Percentiles rank a stretch among this genome's conserved stretches.
Conservation (phyloP, 2,888 invertebrate genomes). For the Nomada ferruginata region DNA sequence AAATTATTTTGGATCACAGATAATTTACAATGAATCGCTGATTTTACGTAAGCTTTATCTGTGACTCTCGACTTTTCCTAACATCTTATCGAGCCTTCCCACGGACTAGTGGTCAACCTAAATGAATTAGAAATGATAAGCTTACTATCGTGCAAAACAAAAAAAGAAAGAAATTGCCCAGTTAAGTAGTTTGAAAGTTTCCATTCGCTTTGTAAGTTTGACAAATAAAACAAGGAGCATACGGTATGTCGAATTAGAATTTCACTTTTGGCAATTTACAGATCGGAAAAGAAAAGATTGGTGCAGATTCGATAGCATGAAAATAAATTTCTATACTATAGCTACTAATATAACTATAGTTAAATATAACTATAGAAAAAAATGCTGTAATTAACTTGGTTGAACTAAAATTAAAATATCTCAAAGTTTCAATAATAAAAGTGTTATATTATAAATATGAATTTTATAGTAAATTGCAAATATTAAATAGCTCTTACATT, state of each 20-base stretch:
- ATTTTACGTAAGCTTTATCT: conserved; percentile 6
- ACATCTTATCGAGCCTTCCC: conserved; percentile 13
- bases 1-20: conserved; percentile 2
- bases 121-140: conserved; percentile 1
- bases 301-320: no score
- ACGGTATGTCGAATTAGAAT: no score
- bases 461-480: no score
- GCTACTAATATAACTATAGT: no score
- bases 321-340: no score
- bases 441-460: no score
- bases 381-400: background rate
- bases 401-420: background rate
- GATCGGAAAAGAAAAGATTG: no score
- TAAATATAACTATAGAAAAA: no score
- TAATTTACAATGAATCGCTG: background rate
- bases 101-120: background rate
- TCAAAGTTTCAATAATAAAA: no score
- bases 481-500: no score
- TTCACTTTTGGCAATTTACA: no score
- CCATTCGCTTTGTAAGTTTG: background rate
- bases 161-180: conserved; percentile 11
- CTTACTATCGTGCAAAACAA: background rate
- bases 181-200: background rate
- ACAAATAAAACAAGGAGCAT: no score
- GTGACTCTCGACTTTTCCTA: background rate